Evolutionary conservation across 2,113 vertebrate species (phyloP), one percentile per base, ranked within the genome.

Genomic region (Epinephelus fuscoguttatus): DNA sequence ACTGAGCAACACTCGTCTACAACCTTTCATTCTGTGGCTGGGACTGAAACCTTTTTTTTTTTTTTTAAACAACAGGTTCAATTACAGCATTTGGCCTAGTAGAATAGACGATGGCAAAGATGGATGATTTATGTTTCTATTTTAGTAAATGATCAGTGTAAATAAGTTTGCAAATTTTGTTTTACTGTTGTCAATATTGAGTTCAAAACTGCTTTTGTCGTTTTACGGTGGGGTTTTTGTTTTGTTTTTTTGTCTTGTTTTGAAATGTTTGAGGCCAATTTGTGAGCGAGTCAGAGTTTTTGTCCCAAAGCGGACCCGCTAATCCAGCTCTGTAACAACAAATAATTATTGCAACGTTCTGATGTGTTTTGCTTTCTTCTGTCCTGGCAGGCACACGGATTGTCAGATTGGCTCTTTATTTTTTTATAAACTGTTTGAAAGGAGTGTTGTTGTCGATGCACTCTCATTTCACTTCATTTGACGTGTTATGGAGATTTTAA

Each of bases 351-450:
- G 66, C 37, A 84, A 78, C 68, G 45, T 84, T 82, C 72, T 77
- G 70, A 57, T 55, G 52, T 84, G 70, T 84, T 82, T 30, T 80
- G 84, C 80, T 89, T 76, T 79, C 62, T 86, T 91, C 70, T 85
- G 77, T 88, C 77, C 73, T 80, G 77, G 70, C 78, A 78, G 87
- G 78, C 80, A 85, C 77, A 81, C 78, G 69, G 66, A 84, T 90
- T 89, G 75, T 91, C 84, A 87, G 75, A 77, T 85, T 85, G 84
- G 87, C 78, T 82, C 78, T 89, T 84, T 91, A 70, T 90, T 83
- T 91, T 89, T 90, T 76, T 82, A 89, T 93, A 91, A 93, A 93
- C 70, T 19, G 52, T 88, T 89, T 91, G 62, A 89, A 92, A 89
- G 71, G 78, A 86, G 78, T 47, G 42, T 78, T 75, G 55, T 81